Base-by-base conservation (phyloP, 2,888 invertebrate species). In the Meganola albula region DNA sequence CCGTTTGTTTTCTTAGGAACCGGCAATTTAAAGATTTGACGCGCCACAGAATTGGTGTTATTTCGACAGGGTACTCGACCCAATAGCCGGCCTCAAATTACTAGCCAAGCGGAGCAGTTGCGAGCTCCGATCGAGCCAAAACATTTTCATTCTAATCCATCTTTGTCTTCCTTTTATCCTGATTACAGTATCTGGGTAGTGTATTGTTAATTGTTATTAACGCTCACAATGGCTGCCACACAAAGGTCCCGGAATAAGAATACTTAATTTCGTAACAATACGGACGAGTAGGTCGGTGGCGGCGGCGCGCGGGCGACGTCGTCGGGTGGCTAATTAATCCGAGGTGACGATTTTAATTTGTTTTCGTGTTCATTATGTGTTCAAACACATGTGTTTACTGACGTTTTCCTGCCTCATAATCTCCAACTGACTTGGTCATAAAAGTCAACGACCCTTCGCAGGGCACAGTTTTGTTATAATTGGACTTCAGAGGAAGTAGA, bases 321-420 rank as follows among this genome's bases (percentile, higher is more conserved):
- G 16, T 14, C 37, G 24, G 42, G 37, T 30, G 32, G 22, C 12
- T 34, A 50, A 40, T 47, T 44, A 47, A 51, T 44, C 32, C 33
- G 26, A 25, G 20, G 34, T 37, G 48, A 51, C 35, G 37, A 44
- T 35, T 44, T 31, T 27, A 18, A 51, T 48, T 48, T n/a, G n/a
- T n/a, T 44, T 48, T 51, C 18, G 21, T 34, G 27, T 12, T 30
- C 34, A 43, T 44, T 48, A 33, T 41, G 25, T 25, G n/a, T 9
- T 28, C 27, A 10, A 20, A 21, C 7, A 22, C 14, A 10, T 26
- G 27, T 36, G 25, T 24, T 10, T 22, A 10, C n/a, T 9, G 28
- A 12, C 20, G 35, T 27, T 21, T 39, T 35, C 41, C 35, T 44
- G 47, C 13, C 29, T 22, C 9, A 23, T 36, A 24, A 33, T 35